Evolutionary conservation across 2,797 vertebrate species (phyloP).

Genomic region (Phoebastria nigripes): DNA sequence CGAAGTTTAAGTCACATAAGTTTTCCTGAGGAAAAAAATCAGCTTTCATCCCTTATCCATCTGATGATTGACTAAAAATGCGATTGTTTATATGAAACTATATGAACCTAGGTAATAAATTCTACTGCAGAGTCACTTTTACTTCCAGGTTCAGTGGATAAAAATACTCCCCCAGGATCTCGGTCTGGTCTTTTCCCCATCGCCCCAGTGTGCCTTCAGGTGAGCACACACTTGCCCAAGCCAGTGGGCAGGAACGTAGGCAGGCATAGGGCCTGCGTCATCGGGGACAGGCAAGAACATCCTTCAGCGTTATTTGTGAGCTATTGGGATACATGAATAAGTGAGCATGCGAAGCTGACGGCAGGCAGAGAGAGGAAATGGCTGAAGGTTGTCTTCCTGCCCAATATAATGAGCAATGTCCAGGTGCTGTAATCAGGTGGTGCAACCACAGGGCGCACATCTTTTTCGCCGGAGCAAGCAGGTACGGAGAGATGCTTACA

Average conservation of each 20-base stretch:
- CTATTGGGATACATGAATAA: accelerated
- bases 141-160: background rate
- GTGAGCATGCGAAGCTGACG: accelerated
- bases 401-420: accelerated
- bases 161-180: background rate
- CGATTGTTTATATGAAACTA: background rate
- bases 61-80: background rate
- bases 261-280: background rate
- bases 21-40: background rate
- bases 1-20: background rate
- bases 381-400: background rate
- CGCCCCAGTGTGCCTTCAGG: background rate
- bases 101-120: background rate
- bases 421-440: background rate
- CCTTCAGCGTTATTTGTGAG: background rate
- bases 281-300: background rate
- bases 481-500: background rate
- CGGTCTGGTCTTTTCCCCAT: background rate
- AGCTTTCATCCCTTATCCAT: background rate
- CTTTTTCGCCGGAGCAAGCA: background rate
- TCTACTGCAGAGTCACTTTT: background rate
- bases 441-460: accelerated
- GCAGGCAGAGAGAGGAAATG: background rate
- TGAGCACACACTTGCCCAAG: background rate
- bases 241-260: too few species aligned